Evolutionary conservation across 2,797 vertebrate genomes (phyloP).

Genomic region (Cynopterus sphinx): DNA sequence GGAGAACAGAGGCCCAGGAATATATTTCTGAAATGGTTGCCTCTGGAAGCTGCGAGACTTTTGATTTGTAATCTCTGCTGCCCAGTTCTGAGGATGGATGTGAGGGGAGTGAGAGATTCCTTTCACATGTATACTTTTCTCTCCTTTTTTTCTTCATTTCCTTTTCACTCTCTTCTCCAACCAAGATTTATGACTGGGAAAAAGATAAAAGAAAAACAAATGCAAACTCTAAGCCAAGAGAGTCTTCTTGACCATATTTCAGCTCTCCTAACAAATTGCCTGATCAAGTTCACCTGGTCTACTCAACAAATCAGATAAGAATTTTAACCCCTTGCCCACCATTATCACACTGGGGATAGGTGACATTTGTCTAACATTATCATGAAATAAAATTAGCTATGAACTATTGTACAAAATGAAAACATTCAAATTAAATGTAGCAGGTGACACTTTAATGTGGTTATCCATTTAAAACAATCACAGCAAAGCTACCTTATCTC

Average conservation of each 20-base stretch:
- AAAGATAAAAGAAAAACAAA: conserved; percentile 72
- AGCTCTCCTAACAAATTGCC: conserved; percentile 53
- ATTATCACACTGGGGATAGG: not conserved
- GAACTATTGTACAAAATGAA: not conserved
- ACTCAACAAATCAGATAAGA: conserved; percentile 47
- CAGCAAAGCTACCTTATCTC: not conserved
- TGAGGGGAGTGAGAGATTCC: not conserved
- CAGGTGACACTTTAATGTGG: not conserved
- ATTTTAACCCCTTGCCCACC: conserved; percentile 38
- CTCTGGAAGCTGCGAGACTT: not conserved
- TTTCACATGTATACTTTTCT: not conserved
- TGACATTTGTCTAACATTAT: not conserved
- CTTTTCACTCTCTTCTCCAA: conserved; percentile 41
- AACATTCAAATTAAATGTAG: not conserved
- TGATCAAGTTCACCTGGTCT: conserved; percentile 24
- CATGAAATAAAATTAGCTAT: not conserved
- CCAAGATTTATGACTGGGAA: conserved; percentile 54
- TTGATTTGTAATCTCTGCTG: conserved; percentile 11
- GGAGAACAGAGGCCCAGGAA: not conserved
- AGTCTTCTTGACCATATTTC: conserved; percentile 57
- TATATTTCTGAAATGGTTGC: not conserved
- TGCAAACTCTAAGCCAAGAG: conserved; percentile 56
- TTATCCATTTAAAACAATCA: not conserved
- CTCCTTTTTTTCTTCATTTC: not conserved
- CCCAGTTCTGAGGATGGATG: not conserved